phyloP scores from a whole-genome alignment of 2,113 vertebrate genomes.

The Pogona vitticeps region DNA sequence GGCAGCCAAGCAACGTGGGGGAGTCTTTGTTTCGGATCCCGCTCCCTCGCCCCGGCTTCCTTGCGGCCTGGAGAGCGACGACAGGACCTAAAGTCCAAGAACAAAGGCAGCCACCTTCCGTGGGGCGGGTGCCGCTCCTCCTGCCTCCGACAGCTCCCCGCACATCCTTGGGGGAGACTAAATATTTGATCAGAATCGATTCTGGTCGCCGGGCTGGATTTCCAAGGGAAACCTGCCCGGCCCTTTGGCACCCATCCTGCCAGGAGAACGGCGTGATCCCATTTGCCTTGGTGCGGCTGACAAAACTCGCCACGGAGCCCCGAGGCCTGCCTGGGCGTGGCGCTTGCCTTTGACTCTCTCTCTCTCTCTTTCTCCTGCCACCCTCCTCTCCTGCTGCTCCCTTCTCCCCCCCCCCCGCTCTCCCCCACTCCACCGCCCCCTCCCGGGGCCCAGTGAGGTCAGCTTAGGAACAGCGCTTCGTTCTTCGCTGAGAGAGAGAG shows the following conservation, averaged over 20 bases:
- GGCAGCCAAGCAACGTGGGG: accelerated
- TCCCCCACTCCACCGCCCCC: background rate
- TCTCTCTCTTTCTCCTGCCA: background rate
- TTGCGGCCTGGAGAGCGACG: background rate
- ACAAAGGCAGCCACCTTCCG: constrained; percentile 72
- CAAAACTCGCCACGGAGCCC: constrained; percentile 11
- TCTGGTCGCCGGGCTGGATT: background rate
- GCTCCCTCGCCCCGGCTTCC: background rate
- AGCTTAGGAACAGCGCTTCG: constrained; percentile 71
- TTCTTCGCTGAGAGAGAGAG: no score
- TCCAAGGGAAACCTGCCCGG: constrained; percentile 23
- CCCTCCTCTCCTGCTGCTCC: constrained; percentile 18
- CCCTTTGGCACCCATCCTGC: constrained; percentile 2
- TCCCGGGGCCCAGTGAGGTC: constrained; percentile 70
- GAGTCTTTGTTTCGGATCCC: constrained; percentile 18
- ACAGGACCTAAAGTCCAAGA: constrained; percentile 23
- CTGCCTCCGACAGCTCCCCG: background rate
- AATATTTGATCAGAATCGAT: constrained; percentile 61
- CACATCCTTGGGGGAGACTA: constrained; percentile 10
- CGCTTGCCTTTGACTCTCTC: constrained; percentile 51
- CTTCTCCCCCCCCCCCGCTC: background rate
- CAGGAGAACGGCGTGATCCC: constrained; percentile 28
- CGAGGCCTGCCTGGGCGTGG: constrained; percentile 67
- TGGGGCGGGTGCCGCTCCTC: constrained; percentile 3
- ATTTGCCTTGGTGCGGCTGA: constrained; percentile 33